Percentiles rank a stretch among this genome's conserved stretches.
phyloP scores from a whole-genome alignment of 2,113 vertebrate genomes.

The Takifugu bimaculatus region DNA sequence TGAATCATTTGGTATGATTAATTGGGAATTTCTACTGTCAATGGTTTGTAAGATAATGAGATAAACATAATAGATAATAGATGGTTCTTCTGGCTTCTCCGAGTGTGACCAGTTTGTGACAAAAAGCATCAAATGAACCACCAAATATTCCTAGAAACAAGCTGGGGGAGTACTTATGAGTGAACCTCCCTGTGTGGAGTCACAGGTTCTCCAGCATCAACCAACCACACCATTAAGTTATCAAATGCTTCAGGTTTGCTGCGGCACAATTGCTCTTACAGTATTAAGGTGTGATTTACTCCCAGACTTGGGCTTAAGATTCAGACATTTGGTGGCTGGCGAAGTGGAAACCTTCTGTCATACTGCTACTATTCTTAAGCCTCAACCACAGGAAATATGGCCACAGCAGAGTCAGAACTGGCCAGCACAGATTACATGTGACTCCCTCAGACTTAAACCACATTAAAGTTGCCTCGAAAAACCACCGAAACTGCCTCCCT shows the following conservation, averaged over 20 bases:
- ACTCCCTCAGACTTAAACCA: slow-evolving; percentile 42
- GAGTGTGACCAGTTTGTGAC: no score
- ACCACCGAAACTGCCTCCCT: slow-evolving; percentile 17
- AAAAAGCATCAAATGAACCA: no score
- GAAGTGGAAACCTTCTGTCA: slow-evolving; percentile 53
- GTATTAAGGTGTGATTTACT: slow-evolving; percentile 15
- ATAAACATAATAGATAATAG: no score
- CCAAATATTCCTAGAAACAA: no score
- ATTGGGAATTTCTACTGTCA: no score
- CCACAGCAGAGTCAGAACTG: slow-evolving; percentile 34
- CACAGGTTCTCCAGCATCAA: not conserved
- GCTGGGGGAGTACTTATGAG: not conserved
- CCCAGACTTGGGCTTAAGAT: slow-evolving; percentile 39
- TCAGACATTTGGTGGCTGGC: slow-evolving; percentile 37
- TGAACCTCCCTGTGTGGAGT: slow-evolving; percentile 8
- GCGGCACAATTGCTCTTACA: not conserved
- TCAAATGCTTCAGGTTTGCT: slow-evolving; percentile 9
- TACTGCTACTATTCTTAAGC: slow-evolving; percentile 48
- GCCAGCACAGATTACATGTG: slow-evolving; percentile 48
- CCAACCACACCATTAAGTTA: not conserved
- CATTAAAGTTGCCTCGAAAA: slow-evolving; percentile 41
- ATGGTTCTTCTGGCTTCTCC: no score
- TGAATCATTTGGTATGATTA: no score
- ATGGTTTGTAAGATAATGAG: no score
- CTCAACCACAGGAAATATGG: slow-evolving; percentile 45